Base-by-base conservation (phyloP, 1,140 invertebrate species). In the Cotesia vestalis region DNA sequence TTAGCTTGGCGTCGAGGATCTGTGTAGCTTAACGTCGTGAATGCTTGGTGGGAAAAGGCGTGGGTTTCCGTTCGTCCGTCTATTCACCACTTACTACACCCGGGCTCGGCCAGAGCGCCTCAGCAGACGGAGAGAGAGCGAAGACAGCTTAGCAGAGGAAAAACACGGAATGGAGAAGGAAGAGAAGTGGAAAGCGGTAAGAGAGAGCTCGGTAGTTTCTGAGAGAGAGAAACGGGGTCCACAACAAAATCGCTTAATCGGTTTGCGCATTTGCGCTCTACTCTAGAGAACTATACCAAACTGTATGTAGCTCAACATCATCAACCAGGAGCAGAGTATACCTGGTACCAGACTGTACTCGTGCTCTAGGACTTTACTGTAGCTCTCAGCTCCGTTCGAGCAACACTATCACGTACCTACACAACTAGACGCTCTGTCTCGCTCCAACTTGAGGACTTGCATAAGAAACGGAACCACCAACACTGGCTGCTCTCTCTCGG, bases 231-330 rank as follows among this genome's bases (percentile, higher is more conserved):
- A 88, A 85, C 85, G 85, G 79, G 85, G 84, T 87, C 81, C 87
- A 88, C 85, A 88, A 88, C 85, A 88, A 88, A 88, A 88, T 88
- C 86, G 87, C 86, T 88, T 88, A 88, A 88, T 87, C 85, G 85
- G 80, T 84, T 84, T 84, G 84, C 85, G 85, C 80, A 85, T 80
- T 46, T 79, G 57, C 12, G 53, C 69, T 57, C 40, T 27, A 27
- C 27, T 27, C 27, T 17, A 1, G 3, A 27, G 27, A 17, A 36
- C 27, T 11, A 46, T 35, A 60, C 61, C 11, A 35, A 3, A 17
- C 53, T 57, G 53, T 20, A 20, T 20, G 53, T 20, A 57, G 14
- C n/a, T 57, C 53, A 17, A 57, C 17, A 14, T 57, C 14, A 17
- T 20, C 6, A 12, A 4, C 17, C 4, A 46, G 38, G 38, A 8